Conservation (phyloP, 1,140 invertebrate species). For the Meloidogyne exigua region DNA sequence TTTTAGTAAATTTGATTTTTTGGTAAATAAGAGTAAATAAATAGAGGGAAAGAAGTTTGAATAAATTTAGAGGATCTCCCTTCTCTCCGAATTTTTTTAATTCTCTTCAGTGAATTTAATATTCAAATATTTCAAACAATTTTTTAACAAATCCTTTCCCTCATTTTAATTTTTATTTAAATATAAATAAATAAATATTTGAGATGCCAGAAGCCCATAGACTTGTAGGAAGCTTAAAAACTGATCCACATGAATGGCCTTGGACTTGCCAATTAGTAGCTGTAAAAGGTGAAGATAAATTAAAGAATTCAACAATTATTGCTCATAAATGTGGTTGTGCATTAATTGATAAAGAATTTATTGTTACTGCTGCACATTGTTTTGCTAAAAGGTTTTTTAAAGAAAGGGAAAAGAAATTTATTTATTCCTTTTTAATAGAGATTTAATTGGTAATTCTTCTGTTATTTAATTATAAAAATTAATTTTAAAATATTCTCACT, state of each 20-base stretch:
- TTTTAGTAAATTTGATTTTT: slow-evolving; percentile 24
- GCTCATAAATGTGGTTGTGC: slow-evolving; percentile 42
- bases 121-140: too few species aligned
- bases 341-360: slow-evolving; percentile 38
- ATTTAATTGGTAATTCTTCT: too few species aligned
- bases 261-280: slow-evolving; percentile 41
- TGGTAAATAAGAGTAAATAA: slow-evolving; percentile 6
- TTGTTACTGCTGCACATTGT: slow-evolving; percentile 44
- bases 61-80: too few species aligned
- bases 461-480: too few species aligned
- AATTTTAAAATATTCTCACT: too few species aligned
- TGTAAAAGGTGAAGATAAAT: slow-evolving; percentile 4
- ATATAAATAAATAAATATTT: neutral
- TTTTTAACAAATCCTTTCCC: too few species aligned
- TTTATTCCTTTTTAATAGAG: too few species aligned
- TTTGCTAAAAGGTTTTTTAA: slow-evolving; percentile 32
- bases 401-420: neutral
- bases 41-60: neutral
- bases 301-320: neutral
- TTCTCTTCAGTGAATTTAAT: too few species aligned
- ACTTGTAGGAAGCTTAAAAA: slow-evolving; percentile 37
- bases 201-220: slow-evolving; percentile 30
- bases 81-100: too few species aligned
- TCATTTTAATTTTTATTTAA: too few species aligned
- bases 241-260: slow-evolving; percentile 42